Evolutionary conservation across 2,797 vertebrate species (phyloP), one percentile per base, ranked within the genome.

Genomic region (Rhabdophis nuchalis): DNA sequence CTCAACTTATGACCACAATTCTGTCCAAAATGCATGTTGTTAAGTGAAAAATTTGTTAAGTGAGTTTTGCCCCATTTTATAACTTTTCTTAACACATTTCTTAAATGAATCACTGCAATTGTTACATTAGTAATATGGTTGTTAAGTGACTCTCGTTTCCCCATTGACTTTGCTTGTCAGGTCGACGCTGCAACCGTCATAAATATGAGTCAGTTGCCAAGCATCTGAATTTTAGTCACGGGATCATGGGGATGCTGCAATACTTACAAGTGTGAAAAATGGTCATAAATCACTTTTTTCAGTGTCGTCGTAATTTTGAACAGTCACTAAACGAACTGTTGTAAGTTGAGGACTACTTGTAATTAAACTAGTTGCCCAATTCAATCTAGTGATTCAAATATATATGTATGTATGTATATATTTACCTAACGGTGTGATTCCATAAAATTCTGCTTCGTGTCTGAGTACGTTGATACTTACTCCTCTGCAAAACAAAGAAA

Each of bases 381-480:
- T 89, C 29, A 92, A 12, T 72, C 61, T 57, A 86, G 36, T 58
- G 54, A 85, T 52, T 89, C 46, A 61, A 91, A 54, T 91, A 92
- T n/a, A 58, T 64, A 58, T 2, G 5, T 56, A 57, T 46, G 53
- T 91, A 56, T 91, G 91, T n/a, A 60, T 72, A 94, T 94, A 93
- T 54, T 92, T 98, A 99, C 99, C 99, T 97, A 99, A 96, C 61
- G 99, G 99, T 89, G 99, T 99, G 94, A 99, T 99, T 90, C 99
- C 99, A 57, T 99, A 99, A 96, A 99, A 99, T 97, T 99, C 99
- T 4, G 99, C 99, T 97, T 99, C 99, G 82, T 99, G 99, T 36
- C 99, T 98, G 92, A 99, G 98, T 95, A 99, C 97, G 92, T 98
- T 99, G 95, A 99, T 99, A 96, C 98, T 99, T 93, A 99, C 99